Evolutionary conservation across 2,888 invertebrate species (phyloP).

Genomic region (Eupithecia inturbata): DNA sequence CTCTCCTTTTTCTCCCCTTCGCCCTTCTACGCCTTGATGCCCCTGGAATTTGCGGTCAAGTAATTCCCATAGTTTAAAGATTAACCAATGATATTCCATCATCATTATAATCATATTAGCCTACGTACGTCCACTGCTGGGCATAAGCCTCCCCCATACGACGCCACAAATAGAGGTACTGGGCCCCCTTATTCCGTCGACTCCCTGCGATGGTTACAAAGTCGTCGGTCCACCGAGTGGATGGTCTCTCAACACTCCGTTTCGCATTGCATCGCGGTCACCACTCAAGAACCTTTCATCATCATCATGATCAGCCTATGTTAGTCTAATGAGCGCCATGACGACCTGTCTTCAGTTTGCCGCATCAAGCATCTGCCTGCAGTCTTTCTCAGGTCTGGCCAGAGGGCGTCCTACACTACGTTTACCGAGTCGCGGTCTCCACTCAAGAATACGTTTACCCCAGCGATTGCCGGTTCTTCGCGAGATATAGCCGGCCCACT

Average conservation of each 20-base stretch:
- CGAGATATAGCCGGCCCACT: no score
- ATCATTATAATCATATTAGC: neutral
- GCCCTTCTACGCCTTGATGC: conserved; percentile 56
- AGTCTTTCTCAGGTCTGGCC: no score
- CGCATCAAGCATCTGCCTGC: no score
- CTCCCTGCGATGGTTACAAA: neutral
- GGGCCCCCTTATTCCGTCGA: no score
- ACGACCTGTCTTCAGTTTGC: no score
- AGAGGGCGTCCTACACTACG: no score
- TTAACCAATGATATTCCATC: neutral
- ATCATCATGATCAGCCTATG: no score
- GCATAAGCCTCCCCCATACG: neutral
- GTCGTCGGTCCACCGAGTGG: neutral
- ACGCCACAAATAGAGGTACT: no score
- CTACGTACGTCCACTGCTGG: neutral
- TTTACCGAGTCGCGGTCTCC: no score
- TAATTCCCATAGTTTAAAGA: neutral
- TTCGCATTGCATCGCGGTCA: neutral
- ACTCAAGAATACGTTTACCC: no score
- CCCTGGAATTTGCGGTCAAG: conserved; percentile 44
- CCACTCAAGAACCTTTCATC: neutral
- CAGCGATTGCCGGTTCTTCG: no score
- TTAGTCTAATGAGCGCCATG: no score
- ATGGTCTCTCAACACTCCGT: neutral
- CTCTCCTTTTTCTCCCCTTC: conserved; percentile 67